Conservation (phyloP, 2,888 invertebrate species). For the Chalcosyrphus nemorum region DNA sequence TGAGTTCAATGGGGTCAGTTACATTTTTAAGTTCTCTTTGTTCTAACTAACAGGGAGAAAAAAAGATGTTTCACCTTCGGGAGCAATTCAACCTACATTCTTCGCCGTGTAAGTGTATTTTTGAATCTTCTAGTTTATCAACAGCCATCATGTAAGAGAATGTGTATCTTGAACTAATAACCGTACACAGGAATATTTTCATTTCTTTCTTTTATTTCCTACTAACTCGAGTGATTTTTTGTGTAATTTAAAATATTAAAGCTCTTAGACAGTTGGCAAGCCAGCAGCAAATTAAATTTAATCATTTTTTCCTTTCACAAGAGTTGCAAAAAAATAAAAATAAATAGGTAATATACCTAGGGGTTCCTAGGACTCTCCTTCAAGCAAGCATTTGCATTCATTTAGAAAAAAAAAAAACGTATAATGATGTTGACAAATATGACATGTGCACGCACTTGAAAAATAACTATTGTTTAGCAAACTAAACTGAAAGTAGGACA, state of each 20-base stretch:
- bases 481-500: constrained; percentile 41
- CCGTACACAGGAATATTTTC: constrained; percentile 13
- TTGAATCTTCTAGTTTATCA: constrained; percentile 5
- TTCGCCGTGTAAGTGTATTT: constrained; percentile 25
- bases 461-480: constrained; percentile 36
- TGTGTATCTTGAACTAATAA: constrained; percentile 59
- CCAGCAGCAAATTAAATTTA: constrained; percentile 47
- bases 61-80: constrained; percentile 55
- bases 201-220: constrained; percentile 24
- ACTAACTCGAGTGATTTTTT: constrained; percentile 55
- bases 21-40: constrained; percentile 49
- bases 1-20: constrained; percentile 42
- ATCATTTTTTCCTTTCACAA: constrained; percentile 41
- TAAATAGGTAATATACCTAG: constrained; percentile 22
- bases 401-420: constrained; percentile 38
- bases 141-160: constrained; percentile 12
- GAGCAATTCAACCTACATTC: constrained; percentile 71
- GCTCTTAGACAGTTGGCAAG: constrained; percentile 9
- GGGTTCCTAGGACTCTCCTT: not conserved
- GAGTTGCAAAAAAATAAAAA: not conserved
- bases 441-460: constrained; percentile 58
- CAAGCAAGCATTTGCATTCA: constrained; percentile 17
- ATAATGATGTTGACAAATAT: constrained; percentile 66
- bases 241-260: constrained; percentile 21
- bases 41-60: constrained; percentile 6